Evolutionary conservation across 2,113 vertebrate species (phyloP), one percentile per base, ranked within the genome.

Genomic region (Tragulus kanchil): DNA sequence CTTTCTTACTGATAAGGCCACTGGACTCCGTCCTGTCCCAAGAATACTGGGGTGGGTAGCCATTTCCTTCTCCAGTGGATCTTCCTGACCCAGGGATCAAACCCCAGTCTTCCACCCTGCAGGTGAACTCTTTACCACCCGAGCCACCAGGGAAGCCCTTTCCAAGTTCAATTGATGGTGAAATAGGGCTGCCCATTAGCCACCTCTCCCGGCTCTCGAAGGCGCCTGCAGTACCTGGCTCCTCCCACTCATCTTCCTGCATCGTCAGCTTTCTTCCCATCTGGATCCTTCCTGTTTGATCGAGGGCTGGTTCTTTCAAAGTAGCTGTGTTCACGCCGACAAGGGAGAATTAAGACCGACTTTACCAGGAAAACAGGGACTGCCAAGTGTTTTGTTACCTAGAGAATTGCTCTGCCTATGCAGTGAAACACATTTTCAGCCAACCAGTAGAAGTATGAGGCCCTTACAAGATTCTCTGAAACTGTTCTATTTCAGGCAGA

Each of bases 181-280:
- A 93, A 31, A 62, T 17, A 36, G 58, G 23, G 59, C 15, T 42
- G 42, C 8, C 73, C 0, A 0, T 56, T 52, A 56, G 77, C 50
- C 28, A 21, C 3, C 19, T 25, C 3, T 12, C 25, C 21, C 1
- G 5, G 6, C 12, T 25, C 58, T 3, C 5, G 1, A 0, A 7
- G 16, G 17, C 62, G 54, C 81, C 26, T 42, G 64, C 12, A 21
- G 48, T n/a, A 48, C 75, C 26, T 50, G n/a, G 54, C n/a, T 62
- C 42, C 61, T 86, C 16, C 9, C 25, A 75, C 0, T 15, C 2
- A 61, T 2, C 0, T 0, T 17, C 36, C 64, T 50, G 14, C 13
- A 3, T 69, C 90, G 45, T 15, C 14, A 7, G 3, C 15, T 64
- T 58, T 62, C 28, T 59, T 77, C 61, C 13, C 1, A 3, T 25